Evolutionary conservation across 2,113 vertebrate species (phyloP).

Genomic region (Grantiella picta): DNA sequence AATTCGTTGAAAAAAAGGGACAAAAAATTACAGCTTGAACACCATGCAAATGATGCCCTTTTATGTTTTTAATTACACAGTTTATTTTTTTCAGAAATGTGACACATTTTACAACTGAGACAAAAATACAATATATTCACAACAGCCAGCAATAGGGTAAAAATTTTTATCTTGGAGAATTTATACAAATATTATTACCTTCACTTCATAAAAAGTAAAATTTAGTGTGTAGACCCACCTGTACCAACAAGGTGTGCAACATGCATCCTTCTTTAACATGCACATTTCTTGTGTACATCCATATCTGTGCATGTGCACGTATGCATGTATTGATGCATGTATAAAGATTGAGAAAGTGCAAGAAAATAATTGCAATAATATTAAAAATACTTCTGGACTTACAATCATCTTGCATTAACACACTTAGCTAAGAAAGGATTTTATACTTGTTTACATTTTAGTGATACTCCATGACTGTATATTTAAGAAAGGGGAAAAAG

Average conservation of each 20-base stretch:
- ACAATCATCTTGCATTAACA: not conserved
- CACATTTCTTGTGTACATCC: not conserved
- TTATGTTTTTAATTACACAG: not conserved
- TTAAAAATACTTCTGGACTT: not conserved
- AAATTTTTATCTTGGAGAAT: not conserved
- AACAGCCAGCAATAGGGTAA: not conserved
- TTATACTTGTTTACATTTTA: slow-evolving; percentile 80
- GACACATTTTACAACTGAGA: not conserved
- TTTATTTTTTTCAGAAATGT: not conserved
- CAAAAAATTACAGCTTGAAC: not conserved
- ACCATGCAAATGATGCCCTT: not conserved
- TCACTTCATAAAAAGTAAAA: not conserved
- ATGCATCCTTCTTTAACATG: not conserved
- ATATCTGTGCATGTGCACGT: rapidly evolving
- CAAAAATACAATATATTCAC: not conserved
- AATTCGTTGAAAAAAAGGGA: not conserved
- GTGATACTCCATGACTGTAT: slow-evolving; percentile 80
- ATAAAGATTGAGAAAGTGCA: not conserved
- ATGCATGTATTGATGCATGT: rapidly evolving
- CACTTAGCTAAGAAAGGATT: slow-evolving; percentile 3
- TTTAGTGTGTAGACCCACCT: not conserved
- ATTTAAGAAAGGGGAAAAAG: slow-evolving; percentile 87
- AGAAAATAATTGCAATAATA: not conserved
- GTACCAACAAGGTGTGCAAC: not conserved
- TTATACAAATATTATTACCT: not conserved